These are phyloP conservation scores for Heliocidaris tuberculata DNA, from an alignment of 35 echinoderm and acorn worm genomes.

Conservation along the genomic window DNA sequence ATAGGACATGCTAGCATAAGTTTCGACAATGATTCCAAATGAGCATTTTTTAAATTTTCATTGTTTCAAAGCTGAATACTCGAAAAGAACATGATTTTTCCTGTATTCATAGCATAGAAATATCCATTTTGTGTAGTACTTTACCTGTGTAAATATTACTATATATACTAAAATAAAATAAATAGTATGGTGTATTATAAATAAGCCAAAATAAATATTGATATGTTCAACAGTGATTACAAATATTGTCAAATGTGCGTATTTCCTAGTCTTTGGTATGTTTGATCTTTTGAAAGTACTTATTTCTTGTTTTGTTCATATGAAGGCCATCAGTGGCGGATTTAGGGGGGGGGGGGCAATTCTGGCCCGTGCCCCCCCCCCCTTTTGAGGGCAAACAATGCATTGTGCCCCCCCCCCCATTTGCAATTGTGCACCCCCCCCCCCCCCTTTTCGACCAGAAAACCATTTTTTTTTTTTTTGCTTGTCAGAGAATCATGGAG, in stretches of 20 bases:
- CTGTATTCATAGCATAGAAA: not conserved
- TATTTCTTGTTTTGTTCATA: too few relatives aligned
- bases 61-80: not conserved
- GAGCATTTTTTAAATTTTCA: not conserved
- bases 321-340: too few relatives aligned
- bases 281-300: too few relatives aligned
- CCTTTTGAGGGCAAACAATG: too few relatives aligned
- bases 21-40: not conserved
- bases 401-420: too few relatives aligned
- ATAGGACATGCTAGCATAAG: not conserved
- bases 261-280: not conserved
- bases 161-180: not conserved
- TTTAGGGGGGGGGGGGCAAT: too few relatives aligned
- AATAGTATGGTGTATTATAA: not conserved
- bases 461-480: too few relatives aligned
- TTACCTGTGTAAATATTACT: not conserved
- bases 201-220: conserved; percentile 14
- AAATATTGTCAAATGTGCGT: not conserved
- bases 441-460: too few relatives aligned
- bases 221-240: not conserved
- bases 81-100: not conserved
- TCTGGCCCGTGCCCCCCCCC: too few relatives aligned
- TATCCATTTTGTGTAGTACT: not conserved
- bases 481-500: too few relatives aligned
- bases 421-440: too few relatives aligned